These are phyloP conservation scores for Zelleria hepariella DNA, from an alignment of 2,888 invertebrate species.

Conservation along the genomic window DNA sequence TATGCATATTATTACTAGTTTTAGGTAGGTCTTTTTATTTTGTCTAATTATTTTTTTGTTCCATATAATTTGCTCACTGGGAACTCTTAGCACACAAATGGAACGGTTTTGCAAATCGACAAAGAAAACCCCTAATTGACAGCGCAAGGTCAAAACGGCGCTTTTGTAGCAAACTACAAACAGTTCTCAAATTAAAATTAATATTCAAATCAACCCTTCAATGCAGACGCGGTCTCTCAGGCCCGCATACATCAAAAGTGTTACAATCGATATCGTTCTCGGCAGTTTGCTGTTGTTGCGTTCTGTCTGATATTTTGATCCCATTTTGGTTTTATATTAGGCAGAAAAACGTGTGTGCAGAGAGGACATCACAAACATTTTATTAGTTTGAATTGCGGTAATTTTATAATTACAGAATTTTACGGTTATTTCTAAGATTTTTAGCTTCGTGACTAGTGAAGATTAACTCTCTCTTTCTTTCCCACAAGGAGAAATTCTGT, in stretches of 20 bases:
- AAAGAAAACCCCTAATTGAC: not conserved
- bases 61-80: not conserved
- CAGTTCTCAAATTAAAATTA: slow-evolving; percentile 12
- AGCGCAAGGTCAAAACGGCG: not conserved
- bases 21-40: no score
- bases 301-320: not conserved
- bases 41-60: no score
- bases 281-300: not conserved
- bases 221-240: slow-evolving; percentile 1
- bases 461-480: no score
- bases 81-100: not conserved
- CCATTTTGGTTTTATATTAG: no score
- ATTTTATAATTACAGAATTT: no score
- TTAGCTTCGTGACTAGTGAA: no score
- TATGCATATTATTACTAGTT: no score
- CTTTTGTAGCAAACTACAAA: slow-evolving; percentile 1
- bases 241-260: not conserved
- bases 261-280: slow-evolving; percentile 3
- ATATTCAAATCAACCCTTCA: slow-evolving; percentile 34
- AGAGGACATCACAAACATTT: no score
- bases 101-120: not conserved
- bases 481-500: no score
- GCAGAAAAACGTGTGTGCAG: no score
- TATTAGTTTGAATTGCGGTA: no score
- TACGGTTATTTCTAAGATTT: no score